These are phyloP conservation scores for Empidonax alnorum DNA, from an alignment of 2,113 vertebrate species.

Conservation along the genomic window DNA sequence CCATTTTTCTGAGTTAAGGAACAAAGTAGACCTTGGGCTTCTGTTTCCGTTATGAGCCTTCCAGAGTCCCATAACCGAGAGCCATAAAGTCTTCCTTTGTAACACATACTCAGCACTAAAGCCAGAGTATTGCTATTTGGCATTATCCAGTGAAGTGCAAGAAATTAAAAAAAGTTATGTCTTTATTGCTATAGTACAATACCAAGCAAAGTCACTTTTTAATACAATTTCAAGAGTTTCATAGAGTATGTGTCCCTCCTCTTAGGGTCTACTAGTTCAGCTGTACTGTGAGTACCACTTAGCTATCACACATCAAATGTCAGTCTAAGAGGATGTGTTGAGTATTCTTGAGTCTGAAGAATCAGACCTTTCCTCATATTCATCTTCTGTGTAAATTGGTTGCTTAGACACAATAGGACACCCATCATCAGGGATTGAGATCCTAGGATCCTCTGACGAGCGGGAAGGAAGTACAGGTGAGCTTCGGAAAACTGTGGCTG, in stretches of 20 bases:
- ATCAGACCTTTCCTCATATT: slow-evolving; percentile 94
- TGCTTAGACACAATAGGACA: slow-evolving; percentile 88
- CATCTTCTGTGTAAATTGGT: slow-evolving; percentile 90
- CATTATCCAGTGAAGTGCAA: slow-evolving; percentile 83
- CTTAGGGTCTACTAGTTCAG: slow-evolving; percentile 20
- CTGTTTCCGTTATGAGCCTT: slow-evolving; percentile 42
- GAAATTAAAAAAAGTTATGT: slow-evolving; percentile 80
- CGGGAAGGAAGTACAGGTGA: slow-evolving; percentile 84
- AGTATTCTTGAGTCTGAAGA: slow-evolving; percentile 94
- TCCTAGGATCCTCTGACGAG: slow-evolving; percentile 84
- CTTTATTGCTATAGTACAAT: slow-evolving; percentile 77
- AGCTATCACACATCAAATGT: not conserved
- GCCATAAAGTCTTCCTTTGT: slow-evolving; percentile 53
- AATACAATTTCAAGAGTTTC: slow-evolving; percentile 42
- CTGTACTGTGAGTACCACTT: slow-evolving; percentile 32
- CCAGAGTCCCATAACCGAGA: slow-evolving; percentile 36
- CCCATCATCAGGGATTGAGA: slow-evolving; percentile 85
- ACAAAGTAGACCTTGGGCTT: slow-evolving; percentile 58
- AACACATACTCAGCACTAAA: slow-evolving; percentile 74
- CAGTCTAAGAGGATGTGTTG: slow-evolving; percentile 86
- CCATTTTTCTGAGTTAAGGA: slow-evolving; percentile 64
- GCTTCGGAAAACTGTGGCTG: slow-evolving; percentile 83
- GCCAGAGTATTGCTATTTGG: slow-evolving; percentile 80
- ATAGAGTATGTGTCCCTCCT: not conserved
- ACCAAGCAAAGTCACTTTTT: slow-evolving; percentile 69